These are phyloP conservation scores for Dichetophora obliterata DNA, from an alignment of 2,888 invertebrate genomes.

Conservation along the genomic window DNA sequence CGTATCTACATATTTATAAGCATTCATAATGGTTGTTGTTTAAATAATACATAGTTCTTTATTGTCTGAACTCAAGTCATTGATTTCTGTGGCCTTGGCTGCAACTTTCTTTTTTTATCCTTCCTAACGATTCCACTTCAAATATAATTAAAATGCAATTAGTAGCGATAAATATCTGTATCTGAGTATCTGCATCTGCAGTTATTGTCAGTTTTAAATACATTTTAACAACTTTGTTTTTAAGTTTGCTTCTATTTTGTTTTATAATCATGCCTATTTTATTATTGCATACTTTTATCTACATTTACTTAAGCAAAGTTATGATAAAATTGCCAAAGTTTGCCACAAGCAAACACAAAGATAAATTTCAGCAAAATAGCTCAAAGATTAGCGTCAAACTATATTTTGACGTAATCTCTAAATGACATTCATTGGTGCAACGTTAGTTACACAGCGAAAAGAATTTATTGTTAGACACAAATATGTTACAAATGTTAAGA, in stretches of 20 bases:
- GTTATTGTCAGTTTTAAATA: background rate
- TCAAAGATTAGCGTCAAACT: background rate
- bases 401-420: background rate
- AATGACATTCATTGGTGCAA: no score
- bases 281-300: background rate
- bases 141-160: conserved; percentile 53
- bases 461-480: no score
- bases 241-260: background rate
- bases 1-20: no score
- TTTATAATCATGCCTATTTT: no score
- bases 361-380: conserved; percentile 6
- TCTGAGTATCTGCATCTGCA: background rate
- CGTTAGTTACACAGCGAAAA: no score
- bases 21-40: no score
- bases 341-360: background rate
- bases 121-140: background rate
- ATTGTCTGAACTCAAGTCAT: background rate
- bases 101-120: background rate
- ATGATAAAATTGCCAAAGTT: conserved; percentile 8
- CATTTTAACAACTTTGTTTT: background rate
- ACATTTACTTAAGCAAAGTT: background rate
- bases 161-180: conserved; percentile 45
- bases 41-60: no score
- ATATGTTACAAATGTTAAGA: no score
- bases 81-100: background rate